Percentiles rank a stretch among this genome's conserved stretches.
Evolutionary conservation across 2,888 invertebrate species (phyloP).

Genomic region (Trissolcus japonicus): DNA sequence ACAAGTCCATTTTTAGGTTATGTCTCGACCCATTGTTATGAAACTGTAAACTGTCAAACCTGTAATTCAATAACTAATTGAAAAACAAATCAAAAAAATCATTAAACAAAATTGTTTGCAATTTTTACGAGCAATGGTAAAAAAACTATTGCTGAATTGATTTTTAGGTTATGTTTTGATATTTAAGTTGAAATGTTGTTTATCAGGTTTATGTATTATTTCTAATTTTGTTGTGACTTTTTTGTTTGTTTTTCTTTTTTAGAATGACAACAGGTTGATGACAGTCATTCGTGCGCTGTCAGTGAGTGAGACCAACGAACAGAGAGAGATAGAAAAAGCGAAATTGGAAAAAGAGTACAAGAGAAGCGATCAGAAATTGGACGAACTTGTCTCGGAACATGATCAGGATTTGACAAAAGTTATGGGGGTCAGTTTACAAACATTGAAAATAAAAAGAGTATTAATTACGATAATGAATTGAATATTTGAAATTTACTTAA

Average conservation of each 20-base stretch:
- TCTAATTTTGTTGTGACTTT: neutral
- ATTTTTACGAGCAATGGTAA: no score
- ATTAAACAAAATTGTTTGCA: no score
- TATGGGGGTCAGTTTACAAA: slow-evolving; percentile 79
- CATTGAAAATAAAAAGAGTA: no score
- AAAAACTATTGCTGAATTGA: no score
- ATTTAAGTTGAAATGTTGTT: no score
- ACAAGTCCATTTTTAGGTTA: no score
- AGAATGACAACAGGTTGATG: slow-evolving; percentile 80
- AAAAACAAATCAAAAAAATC: no score
- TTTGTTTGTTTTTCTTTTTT: neutral
- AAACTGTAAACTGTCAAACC: neutral
- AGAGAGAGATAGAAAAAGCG: slow-evolving; percentile 93
- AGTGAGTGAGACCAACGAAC: slow-evolving; percentile 94
- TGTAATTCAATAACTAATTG: no score
- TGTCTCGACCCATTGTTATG: slow-evolving; percentile 23
- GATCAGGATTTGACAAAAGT: slow-evolving; percentile 91
- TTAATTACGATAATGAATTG: no score
- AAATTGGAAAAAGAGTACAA: slow-evolving; percentile 96
- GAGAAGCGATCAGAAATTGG: slow-evolving; percentile 91
- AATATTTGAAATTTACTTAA: no score
- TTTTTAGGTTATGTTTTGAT: no score
- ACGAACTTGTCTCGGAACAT: slow-evolving; percentile 91
- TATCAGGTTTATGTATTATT: neutral
- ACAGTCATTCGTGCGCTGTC: slow-evolving; percentile 96